Evolutionary conservation across 2,797 vertebrate genomes (phyloP), one percentile per base, ranked within the genome.

Genomic region (Vireo griseus): DNA sequence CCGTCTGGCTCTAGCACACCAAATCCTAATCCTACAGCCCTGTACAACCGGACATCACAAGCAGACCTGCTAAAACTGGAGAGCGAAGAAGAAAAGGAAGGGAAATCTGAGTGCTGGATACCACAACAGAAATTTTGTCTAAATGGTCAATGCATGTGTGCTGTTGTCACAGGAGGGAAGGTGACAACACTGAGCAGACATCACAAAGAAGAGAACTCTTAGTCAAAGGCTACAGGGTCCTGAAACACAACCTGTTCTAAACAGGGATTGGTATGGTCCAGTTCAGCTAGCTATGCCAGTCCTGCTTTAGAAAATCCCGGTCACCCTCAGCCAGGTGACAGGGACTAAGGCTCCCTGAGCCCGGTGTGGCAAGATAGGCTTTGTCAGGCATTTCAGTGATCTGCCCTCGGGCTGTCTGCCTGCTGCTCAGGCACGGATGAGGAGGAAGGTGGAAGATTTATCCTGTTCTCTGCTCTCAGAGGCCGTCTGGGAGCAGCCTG

Each of bases 251-350:
- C 11, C 21, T 13, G 4, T 5, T 37, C 17, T 61, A 31, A 26
- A 3, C 25, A n/a, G 66, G 25, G 50, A 16, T 5, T 1, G 0
- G 2, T 5, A 5, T 1, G 19, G 5, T 16, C 47, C 39, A 44
- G 39, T 6, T 35, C 65, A 85, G 51, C 25, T 22, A 77, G 74
- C 50, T 20, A 28, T 33, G 45, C 40, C 68, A 39, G 37, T 13
- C 44, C 62, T 29, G 37, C 33, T 24, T 20, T 33, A 58, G 68
- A 11, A 69, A 20, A 50, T 5, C 13, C 25, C 74, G n/a, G 25
- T 8, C 7, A 17, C 0, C 14, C 13, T 11, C 47, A 31, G 14
- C 9, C 24, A 44, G 40, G 50, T 26, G 71, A 52, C 7, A 48
- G 45, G 68, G 20, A 39, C 11, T 13, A 39, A 57, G 10, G 8